Base-by-base conservation (phyloP, 2,888 invertebrate species). In the Belgica antarctica region DNA sequence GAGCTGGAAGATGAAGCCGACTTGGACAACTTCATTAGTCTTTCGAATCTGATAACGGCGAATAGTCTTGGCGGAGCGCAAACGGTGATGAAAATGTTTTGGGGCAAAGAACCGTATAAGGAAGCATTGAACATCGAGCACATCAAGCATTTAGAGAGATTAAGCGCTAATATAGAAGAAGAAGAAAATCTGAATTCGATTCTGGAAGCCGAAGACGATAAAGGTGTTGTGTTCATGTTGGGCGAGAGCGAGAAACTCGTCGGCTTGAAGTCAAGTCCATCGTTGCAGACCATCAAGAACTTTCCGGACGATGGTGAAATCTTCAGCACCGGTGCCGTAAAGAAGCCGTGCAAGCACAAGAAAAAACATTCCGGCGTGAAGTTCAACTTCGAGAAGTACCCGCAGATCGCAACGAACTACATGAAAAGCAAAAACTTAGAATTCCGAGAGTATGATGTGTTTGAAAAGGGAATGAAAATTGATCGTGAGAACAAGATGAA, bases 381-480 rank as follows among this genome's bases (percentile, higher is more conserved):
- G 79, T 88, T 88, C 77, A 87, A 87, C 77, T 86, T 88, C 76
- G 86, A 86, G 78, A 87, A 88, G 79, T 87, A 87, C 80, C 87
- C 88, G 28, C 87, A 88, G 77, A 88, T 88, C 77, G 87, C 87
- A 74, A 86, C 85, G 74, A 88, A 88, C 79, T 88, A 88, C 77
- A 87, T 88, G 88, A 86, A 86, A 79, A 87, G 86, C 77, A 88
- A 88, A 78, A 88, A 88, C 77, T 82, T 88, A 74, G 85, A 87
- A 78, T 81, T 86, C 74, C 77, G 84, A 74, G 84, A 85, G 76
- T 81, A 85, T 72, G 83, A 84, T 73, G 84, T 85, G 73, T 82
- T 83, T 52, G 84, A 85, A 70, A 85, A 83, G 75, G 83, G 81
- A 72, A 77, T 82, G 77, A 83, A 83, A 78, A 75, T 83, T 74